Conservation (phyloP, 2,113 vertebrate species). For the Elephantulus edwardii region DNA sequence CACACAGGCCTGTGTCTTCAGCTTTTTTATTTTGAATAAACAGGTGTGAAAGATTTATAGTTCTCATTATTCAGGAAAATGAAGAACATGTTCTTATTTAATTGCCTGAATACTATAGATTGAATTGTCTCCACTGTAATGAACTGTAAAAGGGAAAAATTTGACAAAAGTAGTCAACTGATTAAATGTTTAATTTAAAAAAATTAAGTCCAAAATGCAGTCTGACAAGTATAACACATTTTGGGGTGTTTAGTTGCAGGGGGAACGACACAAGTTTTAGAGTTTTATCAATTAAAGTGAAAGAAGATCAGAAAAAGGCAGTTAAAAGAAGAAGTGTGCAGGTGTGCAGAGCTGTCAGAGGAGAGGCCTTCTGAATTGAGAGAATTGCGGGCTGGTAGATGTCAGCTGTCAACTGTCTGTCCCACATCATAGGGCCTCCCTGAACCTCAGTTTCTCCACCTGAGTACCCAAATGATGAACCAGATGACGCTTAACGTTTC, state of each 20-base stretch:
- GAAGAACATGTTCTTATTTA: neutral
- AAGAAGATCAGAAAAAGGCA: neutral
- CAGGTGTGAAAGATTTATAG: neutral
- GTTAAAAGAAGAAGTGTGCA: neutral
- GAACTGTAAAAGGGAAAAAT: neutral
- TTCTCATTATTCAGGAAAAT: slow-evolving; percentile 22
- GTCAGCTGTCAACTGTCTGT: neutral
- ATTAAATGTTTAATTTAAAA: slow-evolving; percentile 20
- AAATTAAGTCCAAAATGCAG: neutral
- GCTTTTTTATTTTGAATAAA: slow-evolving; percentile 15
- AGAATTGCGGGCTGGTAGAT: neutral
- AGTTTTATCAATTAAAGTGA: slow-evolving; percentile 1
- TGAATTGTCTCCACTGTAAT: neutral
- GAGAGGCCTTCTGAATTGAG: neutral
- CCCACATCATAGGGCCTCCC: neutral
- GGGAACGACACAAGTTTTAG: neutral
- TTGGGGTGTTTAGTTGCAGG: neutral
- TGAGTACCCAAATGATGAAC: neutral
- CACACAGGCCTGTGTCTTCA: neutral
- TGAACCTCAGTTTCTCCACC: neutral
- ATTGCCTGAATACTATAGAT: slow-evolving; percentile 9
- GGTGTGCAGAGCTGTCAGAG: neutral
- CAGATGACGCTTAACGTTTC: neutral
- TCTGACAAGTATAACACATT: slow-evolving; percentile 19
- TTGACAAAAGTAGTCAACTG: slow-evolving; percentile 14